Evolutionary conservation across 2,797 vertebrate species (phyloP).

Genomic region (Acropternis orthonyx): DNA sequence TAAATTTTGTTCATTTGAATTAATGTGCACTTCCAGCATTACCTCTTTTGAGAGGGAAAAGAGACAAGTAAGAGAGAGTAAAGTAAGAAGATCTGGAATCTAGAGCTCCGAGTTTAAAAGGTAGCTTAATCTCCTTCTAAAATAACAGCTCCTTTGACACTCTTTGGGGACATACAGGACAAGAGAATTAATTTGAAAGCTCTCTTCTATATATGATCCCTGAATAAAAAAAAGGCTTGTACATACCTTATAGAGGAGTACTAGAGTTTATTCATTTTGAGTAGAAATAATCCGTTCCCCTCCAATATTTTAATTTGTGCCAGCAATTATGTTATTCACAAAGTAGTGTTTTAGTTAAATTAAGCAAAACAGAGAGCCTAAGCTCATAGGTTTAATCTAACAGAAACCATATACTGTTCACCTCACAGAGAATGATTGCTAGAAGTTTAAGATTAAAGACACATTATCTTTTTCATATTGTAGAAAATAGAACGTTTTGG

Average conservation of each 20-base stretch:
- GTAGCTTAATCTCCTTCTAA: not conserved
- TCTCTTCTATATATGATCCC: not conserved
- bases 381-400: not conserved
- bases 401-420: not conserved
- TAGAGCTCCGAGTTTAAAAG: not conserved
- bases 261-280: not conserved
- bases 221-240: not conserved
- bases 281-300: not conserved
- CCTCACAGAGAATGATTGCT: not conserved
- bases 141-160: not conserved
- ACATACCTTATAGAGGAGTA: not conserved
- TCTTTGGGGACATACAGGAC: not conserved
- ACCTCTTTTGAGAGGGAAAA: not conserved
- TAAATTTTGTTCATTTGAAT: not conserved
- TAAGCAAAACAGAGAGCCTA: not conserved
- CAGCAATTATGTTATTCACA: not conserved
- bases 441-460: constrained; percentile 31
- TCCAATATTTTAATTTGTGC: not conserved
- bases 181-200: not conserved
- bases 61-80: not conserved
- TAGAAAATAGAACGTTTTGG: not conserved
- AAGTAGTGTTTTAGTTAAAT: not conserved
- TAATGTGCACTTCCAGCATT: not conserved
- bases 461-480: not conserved
- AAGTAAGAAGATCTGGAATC: not conserved